Percentiles rank a stretch among this genome's conserved stretches.
phyloP scores from a whole-genome alignment of 1,140 invertebrate species.

The Meloidogyne floridensis region DNA sequence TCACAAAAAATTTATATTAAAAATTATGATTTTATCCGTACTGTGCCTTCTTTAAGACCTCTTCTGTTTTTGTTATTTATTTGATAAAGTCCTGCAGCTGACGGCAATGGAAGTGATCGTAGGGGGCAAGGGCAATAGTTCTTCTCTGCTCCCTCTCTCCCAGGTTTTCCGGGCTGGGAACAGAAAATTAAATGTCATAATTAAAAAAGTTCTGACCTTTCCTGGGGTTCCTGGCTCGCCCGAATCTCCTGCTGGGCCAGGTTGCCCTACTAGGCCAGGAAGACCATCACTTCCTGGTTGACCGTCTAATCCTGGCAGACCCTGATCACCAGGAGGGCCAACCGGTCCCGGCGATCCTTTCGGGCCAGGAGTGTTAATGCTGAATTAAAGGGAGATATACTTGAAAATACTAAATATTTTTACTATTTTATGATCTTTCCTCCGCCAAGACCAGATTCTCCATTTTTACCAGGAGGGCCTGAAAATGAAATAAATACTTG shows the following conservation, averaged over 20 bases:
- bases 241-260: conserved; percentile 4
- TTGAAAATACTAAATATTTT: not conserved
- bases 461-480: conserved; percentile 12
- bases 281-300: conserved; percentile 3
- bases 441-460: conserved; percentile 2
- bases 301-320: not conserved
- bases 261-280: not conserved
- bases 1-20: too few relatives aligned
- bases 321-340: conserved; percentile 15
- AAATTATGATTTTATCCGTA: not conserved
- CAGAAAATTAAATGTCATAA: too few relatives aligned
- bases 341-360: conserved; percentile 16
- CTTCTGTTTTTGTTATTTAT: not conserved
- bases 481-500: not conserved
- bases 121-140: conserved; percentile 21
- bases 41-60: not conserved
- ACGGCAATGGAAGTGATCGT: not conserved
- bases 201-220: not conserved
- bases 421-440: not conserved
- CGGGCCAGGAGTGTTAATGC: conserved; percentile 1
- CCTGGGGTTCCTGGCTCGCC: conserved; percentile 8
- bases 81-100: not conserved
- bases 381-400: not conserved
- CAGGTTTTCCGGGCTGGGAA: conserved; percentile 3
- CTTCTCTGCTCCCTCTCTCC: not conserved